Base-by-base conservation (phyloP, 2,797 vertebrate species). In the Brotula barbata region DNA sequence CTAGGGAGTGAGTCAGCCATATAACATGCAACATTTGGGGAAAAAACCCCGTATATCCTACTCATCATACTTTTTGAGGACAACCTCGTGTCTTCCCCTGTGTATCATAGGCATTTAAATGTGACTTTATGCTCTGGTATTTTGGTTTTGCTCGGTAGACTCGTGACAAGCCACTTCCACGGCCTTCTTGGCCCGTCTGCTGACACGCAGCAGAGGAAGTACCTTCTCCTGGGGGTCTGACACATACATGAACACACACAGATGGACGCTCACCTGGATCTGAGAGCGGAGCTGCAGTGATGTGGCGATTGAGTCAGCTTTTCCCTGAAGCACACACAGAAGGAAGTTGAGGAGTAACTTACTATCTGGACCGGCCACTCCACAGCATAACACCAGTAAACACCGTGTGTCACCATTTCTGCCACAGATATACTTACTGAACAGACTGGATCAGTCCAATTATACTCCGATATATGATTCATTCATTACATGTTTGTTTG, bases 221-320 rank as follows among this genome's bases (percentile, higher is more conserved):
- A 0, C 56, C 45, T 58, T 36, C 71, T 72, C 64, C 6, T 8
- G 64, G 68, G n/a, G 71, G 47, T 61, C 64, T 77, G 71, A 77
- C 76, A 61, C 74, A 57, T 58, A 15, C 8, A 7, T 61, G 75
- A 67, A 77, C 76, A 58, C 74, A 57, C 60, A 15, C 9, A 9
- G 20, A 53, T 31, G 61, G 70, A 76, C 74, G 69, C 91, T 91
- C 88, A 98, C 96, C 93, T 98, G 95, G 83, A 95, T 92, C 88
- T 97, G 93, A 61, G 95, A 95, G 82, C 92, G 93, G 78, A 98
- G 93, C 89, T 96, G 94, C 83, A 94, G 83, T 60, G 95, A 96
- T 66, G 93, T 88, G 76, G 92, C 82, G 75, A 76, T 89, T 88
- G 92, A 90, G 81, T 97, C 95, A 64, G 90, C 73, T 87, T 94